Evolutionary conservation across 2,888 invertebrate genomes (phyloP), one percentile per base, ranked within the genome.

Genomic region (Agonopterix subpropinquella): DNA sequence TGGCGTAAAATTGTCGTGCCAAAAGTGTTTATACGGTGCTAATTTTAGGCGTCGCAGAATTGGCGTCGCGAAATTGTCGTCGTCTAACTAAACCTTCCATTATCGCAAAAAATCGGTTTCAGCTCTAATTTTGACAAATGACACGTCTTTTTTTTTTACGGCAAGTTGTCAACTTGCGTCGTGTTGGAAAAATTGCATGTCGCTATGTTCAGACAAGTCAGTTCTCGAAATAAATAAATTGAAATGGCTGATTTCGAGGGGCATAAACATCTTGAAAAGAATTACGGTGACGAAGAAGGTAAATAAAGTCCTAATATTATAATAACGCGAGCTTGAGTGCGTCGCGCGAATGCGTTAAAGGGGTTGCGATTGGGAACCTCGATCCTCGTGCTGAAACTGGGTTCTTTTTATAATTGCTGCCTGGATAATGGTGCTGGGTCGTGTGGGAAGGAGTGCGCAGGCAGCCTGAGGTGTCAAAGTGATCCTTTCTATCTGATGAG

Each of bases 321-420:
- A 76, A 77, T 68, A 70, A 68, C 70, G 73, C 70, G 84, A 75
- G 69, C 64, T 62, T 61, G 67, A 77, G 80, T 83, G 77, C 64
- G 62, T 69, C 68, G 71, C 67, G 62, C 64, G 70, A 66, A 65
- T 63, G 8, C 42, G 42, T 42, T 13, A 5, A 65, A 59, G 60
- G 57, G 65, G 69, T 62, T 75, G 74, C 70, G 69, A 75, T 64
- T 72, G 61, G 64, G 68, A 49, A 10, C 39, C 57, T 68, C 64
- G 67, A 64, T 68, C 85, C 84, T 85, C 87, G 84, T 85, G 86
- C 80, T 80, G 87, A 85, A 86, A 78, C 77, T 80, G 80, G 83
- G 83, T 83, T 86, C 85, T 87, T 87, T 86, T 87, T 86, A 83
- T 85, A 86, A 79, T 85, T 85, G 82, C 84, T 87, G 86, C 81